Evolutionary conservation across 1,140 invertebrate genomes (phyloP).

Genomic region (Monomorium pharaonis): DNA sequence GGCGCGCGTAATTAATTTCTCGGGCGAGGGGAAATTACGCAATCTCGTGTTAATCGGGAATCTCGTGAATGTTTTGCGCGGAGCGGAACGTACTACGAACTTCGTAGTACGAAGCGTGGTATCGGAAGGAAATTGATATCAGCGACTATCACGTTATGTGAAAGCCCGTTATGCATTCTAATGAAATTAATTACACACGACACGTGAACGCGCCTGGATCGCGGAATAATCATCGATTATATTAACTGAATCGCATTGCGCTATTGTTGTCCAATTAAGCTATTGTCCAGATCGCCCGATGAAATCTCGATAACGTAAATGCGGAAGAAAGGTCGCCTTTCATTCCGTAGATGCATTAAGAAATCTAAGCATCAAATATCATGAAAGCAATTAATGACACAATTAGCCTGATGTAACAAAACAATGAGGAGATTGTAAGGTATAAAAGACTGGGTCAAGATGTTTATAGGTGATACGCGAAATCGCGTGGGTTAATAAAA

Average conservation of each 20-base stretch:
- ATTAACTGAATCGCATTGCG: not conserved
- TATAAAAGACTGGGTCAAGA: not conserved
- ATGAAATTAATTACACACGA: constrained; percentile 36
- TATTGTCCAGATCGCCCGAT: not conserved
- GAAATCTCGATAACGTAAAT: constrained; percentile 14
- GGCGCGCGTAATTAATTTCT: constrained; percentile 38
- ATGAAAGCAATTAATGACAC: not conserved
- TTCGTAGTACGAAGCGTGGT: not conserved
- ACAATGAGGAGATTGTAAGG: not conserved
- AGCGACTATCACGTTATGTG: constrained; percentile 6
- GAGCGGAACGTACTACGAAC: not conserved
- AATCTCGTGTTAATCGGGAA: constrained; percentile 27
- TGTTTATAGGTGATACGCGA: not conserved
- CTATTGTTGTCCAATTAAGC: constrained; percentile 9
- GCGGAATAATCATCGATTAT: constrained; percentile 15
- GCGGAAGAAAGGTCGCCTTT: constrained; percentile 20
- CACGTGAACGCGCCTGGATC: not conserved
- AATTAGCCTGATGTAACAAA: not conserved
- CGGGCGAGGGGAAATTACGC: constrained; percentile 30
- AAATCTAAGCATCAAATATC: not conserved
- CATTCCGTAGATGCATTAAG: not conserved
- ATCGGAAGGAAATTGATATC: constrained; percentile 18
- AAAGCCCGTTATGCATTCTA: constrained; percentile 24
- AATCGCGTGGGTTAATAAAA: not conserved
- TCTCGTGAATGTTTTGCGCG: constrained; percentile 2